Evolutionary conservation across 2,797 vertebrate species (phyloP).

Genomic region (Lepilemur septentrionalis): DNA sequence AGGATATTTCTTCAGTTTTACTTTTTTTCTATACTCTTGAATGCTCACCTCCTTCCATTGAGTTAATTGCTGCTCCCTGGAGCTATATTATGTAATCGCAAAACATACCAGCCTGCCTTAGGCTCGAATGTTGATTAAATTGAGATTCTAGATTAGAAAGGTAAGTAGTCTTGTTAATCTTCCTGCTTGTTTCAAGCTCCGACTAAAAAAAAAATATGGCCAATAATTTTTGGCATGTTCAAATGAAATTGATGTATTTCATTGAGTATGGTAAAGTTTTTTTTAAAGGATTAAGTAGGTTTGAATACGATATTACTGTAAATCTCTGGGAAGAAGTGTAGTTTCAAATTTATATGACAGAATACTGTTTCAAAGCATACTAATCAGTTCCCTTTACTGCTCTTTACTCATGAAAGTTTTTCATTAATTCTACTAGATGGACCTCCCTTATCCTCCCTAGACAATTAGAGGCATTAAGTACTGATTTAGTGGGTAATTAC

Average conservation of each 20-base stretch:
- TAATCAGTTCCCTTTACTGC: neutral
- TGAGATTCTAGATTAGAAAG: conserved; percentile 20
- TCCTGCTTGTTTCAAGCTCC: neutral
- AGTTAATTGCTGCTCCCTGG: neutral
- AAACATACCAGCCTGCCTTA: neutral
- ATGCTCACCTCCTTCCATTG: neutral
- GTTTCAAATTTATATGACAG: neutral
- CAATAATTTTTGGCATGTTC: conserved; percentile 22
- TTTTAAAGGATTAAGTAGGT: conserved; percentile 10
- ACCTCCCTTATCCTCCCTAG: neutral
- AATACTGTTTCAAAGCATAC: conserved; percentile 14
- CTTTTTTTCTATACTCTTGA: conserved; percentile 14
- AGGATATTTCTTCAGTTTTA: conserved; percentile 16
- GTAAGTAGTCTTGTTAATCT: neutral
- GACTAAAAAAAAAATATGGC: neutral
- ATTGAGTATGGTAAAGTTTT: neutral
- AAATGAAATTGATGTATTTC: conserved; percentile 6
- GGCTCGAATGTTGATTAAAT: neutral
- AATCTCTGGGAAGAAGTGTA: neutral
- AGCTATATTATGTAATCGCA: neutral
- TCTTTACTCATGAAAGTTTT: neutral
- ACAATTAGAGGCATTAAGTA: neutral
- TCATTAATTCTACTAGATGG: neutral
- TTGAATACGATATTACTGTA: conserved; percentile 4
- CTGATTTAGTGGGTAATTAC: neutral